A percentile compares a stretch with the other conserved stretches of the same genome.
phyloP scores from a whole-genome alignment of 2,113 vertebrate genomes.

The Strix uralensis region DNA sequence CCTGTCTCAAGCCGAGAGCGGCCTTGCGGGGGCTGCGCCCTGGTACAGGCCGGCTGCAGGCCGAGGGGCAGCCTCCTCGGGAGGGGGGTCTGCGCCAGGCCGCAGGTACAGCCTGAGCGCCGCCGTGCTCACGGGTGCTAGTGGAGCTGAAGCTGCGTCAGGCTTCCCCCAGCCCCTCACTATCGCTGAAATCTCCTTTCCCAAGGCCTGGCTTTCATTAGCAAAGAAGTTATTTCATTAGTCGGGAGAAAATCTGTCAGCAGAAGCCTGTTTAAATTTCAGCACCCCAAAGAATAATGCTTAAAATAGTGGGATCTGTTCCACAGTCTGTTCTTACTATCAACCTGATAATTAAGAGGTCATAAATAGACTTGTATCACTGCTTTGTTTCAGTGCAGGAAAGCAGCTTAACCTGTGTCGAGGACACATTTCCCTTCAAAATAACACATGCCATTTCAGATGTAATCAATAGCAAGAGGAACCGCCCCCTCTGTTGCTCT shows the following conservation, averaged over 20 bases:
- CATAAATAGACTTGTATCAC: not conserved
- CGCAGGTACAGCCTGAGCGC: not conserved
- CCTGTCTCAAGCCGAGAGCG: rapidly evolving
- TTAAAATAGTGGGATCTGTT: not conserved
- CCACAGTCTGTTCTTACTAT: slow-evolving; percentile 11
- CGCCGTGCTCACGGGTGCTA: rapidly evolving
- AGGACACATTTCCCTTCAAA: not conserved
- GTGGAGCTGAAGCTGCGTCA: not conserved
- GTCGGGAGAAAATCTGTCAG: slow-evolving; percentile 8
- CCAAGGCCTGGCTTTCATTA: slow-evolving; percentile 53
- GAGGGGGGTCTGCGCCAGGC: not conserved
- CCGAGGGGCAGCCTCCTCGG: not conserved
- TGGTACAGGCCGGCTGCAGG: rapidly evolving
- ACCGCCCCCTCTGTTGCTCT: not conserved
- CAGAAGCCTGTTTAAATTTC: slow-evolving; percentile 58
- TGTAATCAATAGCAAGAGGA: not conserved
- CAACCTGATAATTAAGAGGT: slow-evolving; percentile 44
- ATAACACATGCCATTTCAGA: not conserved
- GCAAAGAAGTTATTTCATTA: slow-evolving; percentile 44
- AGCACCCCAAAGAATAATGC: slow-evolving; percentile 56
- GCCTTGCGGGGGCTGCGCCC: rapidly evolving
- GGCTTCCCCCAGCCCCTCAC: not conserved
- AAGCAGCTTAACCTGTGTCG: not conserved
- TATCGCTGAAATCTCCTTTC: not conserved
- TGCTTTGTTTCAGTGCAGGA: not conserved